Percentiles rank a stretch among this genome's conserved stretches.
Conservation (phyloP, 2,797 vertebrate genomes). For the Falco cherrug region DNA sequence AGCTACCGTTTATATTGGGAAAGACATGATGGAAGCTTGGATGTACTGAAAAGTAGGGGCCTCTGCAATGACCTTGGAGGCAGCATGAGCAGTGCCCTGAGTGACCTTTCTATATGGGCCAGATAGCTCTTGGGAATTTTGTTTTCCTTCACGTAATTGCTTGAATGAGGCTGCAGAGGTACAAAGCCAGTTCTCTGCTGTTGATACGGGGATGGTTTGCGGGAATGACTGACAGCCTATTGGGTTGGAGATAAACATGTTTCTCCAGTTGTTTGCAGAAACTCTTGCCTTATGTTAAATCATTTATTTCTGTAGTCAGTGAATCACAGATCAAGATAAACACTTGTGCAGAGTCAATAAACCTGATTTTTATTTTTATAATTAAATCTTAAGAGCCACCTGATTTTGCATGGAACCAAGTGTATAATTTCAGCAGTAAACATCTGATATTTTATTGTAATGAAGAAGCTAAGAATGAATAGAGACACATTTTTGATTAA, state of each 20-base stretch:
- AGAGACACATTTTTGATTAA: slow-evolving; percentile 69
- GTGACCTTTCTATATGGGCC: not conserved
- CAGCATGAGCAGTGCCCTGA: not conserved
- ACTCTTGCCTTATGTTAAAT: not conserved
- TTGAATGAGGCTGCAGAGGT: not conserved
- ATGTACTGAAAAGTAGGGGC: not conserved
- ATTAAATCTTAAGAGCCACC: slow-evolving; percentile 46
- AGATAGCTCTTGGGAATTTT: not conserved
- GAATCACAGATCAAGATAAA: slow-evolving; percentile 46
- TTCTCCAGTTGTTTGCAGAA: slow-evolving; percentile 31
- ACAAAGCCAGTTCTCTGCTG: not conserved
- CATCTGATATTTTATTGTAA: slow-evolving; percentile 45
- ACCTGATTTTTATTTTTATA: slow-evolving; percentile 46
- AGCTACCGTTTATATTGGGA: rapidly evolving
- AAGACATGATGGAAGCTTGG: not conserved
- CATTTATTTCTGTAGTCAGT: slow-evolving; percentile 30
- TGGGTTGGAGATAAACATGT: not conserved
- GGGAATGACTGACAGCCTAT: not conserved
- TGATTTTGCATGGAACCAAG: slow-evolving; percentile 34
- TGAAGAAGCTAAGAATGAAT: slow-evolving; percentile 58
- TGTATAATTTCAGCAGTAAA: slow-evolving; percentile 47
- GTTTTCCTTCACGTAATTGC: not conserved
- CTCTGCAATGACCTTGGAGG: not conserved
- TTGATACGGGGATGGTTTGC: not conserved
- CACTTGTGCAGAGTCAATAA: slow-evolving; percentile 2